Evolutionary conservation across 2,888 invertebrate species (phyloP).

Genomic region (Ellobium chinense): DNA sequence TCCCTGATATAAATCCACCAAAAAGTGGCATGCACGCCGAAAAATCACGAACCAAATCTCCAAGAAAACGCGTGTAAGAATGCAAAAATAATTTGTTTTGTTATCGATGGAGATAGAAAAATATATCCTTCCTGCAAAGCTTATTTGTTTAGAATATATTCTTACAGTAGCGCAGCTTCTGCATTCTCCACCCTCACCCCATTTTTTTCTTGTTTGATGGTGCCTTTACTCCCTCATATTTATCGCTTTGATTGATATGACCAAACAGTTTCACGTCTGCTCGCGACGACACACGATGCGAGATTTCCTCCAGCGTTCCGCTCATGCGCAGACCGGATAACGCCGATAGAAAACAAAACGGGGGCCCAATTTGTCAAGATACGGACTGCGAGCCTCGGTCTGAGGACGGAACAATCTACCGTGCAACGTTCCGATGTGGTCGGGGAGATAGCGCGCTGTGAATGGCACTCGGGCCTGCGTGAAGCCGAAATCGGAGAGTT

Average conservation of each 20-base stretch:
- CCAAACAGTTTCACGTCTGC: conserved; percentile 28
- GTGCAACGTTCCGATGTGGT: conserved; percentile 15
- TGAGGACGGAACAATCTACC: conserved; percentile 23
- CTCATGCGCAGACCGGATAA: conserved; percentile 31
- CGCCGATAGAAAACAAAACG: conserved; percentile 31
- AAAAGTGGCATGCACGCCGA: no score
- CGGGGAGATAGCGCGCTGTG: conserved; percentile 34
- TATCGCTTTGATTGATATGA: conserved; percentile 28
- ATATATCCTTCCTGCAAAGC: neutral
- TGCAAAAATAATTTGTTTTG: neutral
- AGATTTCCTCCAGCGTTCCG: neutral
- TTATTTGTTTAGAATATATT: neutral
- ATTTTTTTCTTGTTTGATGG: neutral
- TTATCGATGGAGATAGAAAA: neutral
- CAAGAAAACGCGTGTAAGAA: neutral
- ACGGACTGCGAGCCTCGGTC: neutral
- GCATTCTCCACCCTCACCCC: no score
- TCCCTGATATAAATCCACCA: no score
- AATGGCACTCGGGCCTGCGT: conserved; percentile 28
- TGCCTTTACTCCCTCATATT: neutral
- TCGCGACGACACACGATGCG: conserved; percentile 22
- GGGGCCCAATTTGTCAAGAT: conserved; percentile 28
- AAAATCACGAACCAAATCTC: no score
- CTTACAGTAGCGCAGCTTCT: neutral
- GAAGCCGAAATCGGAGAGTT: conserved; percentile 36